These are phyloP conservation scores for Caenorhabditis sulstoni DNA, from an alignment of 2,888 invertebrate genomes.

Conservation along the genomic window DNA sequence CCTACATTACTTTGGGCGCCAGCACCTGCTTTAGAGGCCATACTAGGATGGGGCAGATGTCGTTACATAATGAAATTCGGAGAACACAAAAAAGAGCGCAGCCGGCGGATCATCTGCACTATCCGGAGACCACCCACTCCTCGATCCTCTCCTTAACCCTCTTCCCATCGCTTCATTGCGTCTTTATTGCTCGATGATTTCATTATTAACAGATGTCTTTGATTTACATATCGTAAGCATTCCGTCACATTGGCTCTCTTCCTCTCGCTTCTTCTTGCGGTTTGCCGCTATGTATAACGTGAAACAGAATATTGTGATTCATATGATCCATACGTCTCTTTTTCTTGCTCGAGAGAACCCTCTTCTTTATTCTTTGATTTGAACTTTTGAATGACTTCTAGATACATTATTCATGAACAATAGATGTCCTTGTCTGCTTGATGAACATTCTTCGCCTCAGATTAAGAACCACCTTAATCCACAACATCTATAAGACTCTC, in stretches of 20 bases:
- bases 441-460: neutral
- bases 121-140: constrained; percentile 1
- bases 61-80: constrained; percentile 37
- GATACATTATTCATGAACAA: constrained; percentile 27
- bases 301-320: constrained; percentile 36
- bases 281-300: constrained; percentile 47
- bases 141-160: neutral
- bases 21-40: constrained; percentile 20
- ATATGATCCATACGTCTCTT: constrained; percentile 34
- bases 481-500: neutral
- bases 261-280: constrained; percentile 40
- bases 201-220: constrained; percentile 60
- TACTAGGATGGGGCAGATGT: constrained; percentile 37
- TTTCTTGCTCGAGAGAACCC: neutral
- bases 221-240: constrained; percentile 60
- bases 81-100: constrained; percentile 14
- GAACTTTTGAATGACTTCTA: constrained; percentile 49
- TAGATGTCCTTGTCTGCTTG: neutral
- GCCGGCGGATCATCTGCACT: constrained; percentile 16
- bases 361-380: constrained; percentile 7
- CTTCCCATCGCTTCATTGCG: constrained; percentile 49
- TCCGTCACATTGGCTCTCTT: constrained; percentile 48
- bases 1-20: constrained; percentile 29
- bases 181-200: constrained; percentile 56
- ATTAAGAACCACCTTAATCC: neutral